phyloP scores from a whole-genome alignment of 2,888 invertebrate genomes.

The Phaonia tiefii region DNA sequence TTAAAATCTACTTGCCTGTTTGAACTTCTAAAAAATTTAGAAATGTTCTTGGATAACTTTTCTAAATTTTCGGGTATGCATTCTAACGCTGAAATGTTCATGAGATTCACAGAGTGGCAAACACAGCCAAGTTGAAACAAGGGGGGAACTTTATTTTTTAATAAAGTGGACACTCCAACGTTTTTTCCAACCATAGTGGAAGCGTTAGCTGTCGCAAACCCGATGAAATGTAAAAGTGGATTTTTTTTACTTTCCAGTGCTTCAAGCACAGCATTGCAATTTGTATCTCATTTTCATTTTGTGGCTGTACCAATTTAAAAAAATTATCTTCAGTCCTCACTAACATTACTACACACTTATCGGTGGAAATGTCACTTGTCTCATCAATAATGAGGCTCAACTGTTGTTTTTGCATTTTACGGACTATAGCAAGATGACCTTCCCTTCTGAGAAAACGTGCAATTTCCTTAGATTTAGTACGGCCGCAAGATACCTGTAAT shows the following conservation, averaged over 20 bases:
- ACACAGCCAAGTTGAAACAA: conserved; percentile 52
- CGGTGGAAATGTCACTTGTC: conserved; percentile 52
- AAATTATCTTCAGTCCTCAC: conserved; percentile 41
- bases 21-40: too few species aligned
- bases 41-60: too few species aligned
- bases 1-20: too few species aligned
- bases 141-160: conserved; percentile 26
- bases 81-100: conserved; percentile 27
- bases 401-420: conserved; percentile 30
- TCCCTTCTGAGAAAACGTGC: conserved; percentile 42
- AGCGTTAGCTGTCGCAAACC: conserved; percentile 54
- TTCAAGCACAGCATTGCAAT: conserved; percentile 48
- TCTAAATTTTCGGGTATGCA: neutral
- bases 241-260: conserved; percentile 23
- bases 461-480: conserved; percentile 47
- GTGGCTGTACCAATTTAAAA: conserved; percentile 53
- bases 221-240: conserved; percentile 42
- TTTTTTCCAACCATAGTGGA: conserved; percentile 51
- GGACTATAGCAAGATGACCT: conserved; percentile 5
- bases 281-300: conserved; percentile 52
- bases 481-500: conserved; percentile 44
- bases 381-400: conserved; percentile 59
- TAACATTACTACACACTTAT: conserved; percentile 53
- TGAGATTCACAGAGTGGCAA: too few species aligned
- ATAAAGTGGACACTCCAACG: conserved; percentile 33